Evolutionary conservation across 2,888 invertebrate genomes (phyloP).

Genomic region (Aricia artaxerxes): DNA sequence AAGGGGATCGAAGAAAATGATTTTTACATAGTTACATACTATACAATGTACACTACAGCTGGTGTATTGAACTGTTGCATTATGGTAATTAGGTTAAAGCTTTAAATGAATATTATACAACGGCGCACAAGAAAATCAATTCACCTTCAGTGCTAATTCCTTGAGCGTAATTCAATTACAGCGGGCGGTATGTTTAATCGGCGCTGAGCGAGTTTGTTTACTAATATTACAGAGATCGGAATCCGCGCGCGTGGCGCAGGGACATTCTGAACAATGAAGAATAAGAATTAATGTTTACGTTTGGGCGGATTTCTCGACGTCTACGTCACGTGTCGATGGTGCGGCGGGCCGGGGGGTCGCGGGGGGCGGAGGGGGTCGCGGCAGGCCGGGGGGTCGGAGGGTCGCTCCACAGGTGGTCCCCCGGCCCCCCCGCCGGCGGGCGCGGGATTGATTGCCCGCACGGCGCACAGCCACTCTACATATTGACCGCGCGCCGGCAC

Average conservation of each 20-base stretch:
- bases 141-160: conserved; percentile 54
- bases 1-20: background rate
- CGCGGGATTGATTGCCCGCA: conserved; percentile 76
- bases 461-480: conserved; percentile 76
- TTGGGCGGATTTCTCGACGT: conserved; percentile 77
- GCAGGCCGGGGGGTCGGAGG: conserved; percentile 50
- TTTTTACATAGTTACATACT: background rate
- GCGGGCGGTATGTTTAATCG: conserved; percentile 39
- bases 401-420: conserved; percentile 70
- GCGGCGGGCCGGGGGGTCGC: conserved; percentile 41
- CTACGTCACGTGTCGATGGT: conserved; percentile 76
- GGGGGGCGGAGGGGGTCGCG: conserved; percentile 47
- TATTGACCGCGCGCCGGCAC: conserved; percentile 76
- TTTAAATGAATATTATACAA: conserved; percentile 30
- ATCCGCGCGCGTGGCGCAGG: conserved; percentile 70
- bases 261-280: conserved; percentile 77
- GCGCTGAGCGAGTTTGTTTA: conserved; percentile 67
- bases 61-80: conserved; percentile 3
- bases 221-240: conserved; percentile 70
- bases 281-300: conserved; percentile 81
- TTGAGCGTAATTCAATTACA: conserved; percentile 66
- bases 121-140: conserved; percentile 41
- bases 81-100: conserved; percentile 26
- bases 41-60: background rate
- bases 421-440: conserved; percentile 52